Evolutionary conservation across 1,140 invertebrate genomes (phyloP).

Genomic region (Streblospio benedicti): DNA sequence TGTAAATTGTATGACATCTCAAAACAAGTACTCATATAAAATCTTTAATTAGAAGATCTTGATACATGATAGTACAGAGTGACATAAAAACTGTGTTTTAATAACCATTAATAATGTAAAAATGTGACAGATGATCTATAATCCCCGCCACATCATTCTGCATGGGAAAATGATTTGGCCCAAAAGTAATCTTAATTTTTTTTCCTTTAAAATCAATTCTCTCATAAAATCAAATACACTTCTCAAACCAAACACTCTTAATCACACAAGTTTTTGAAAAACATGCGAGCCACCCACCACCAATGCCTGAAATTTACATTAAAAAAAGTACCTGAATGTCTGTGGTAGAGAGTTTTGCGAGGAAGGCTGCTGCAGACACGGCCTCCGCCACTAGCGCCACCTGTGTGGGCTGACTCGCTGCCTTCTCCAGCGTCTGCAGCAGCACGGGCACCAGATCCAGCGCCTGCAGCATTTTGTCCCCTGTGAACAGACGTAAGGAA

Average conservation of each 20-base stretch:
- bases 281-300: too few relatives aligned
- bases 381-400: slow-evolving; percentile 65
- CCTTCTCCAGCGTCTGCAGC: slow-evolving; percentile 62
- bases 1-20: too few relatives aligned
- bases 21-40: too few relatives aligned
- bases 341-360: slow-evolving; percentile 57
- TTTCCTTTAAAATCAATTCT: too few relatives aligned
- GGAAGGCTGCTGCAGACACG: slow-evolving; percentile 62
- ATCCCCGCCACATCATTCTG: neutral
- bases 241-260: too few relatives aligned
- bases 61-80: too few relatives aligned
- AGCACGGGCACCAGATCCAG: slow-evolving; percentile 54
- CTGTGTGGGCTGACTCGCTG: slow-evolving; percentile 56
- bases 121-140: neutral
- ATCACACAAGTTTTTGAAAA: too few relatives aligned
- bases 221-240: too few relatives aligned
- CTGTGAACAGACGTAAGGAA: slow-evolving; percentile 26
- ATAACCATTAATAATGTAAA: neutral
- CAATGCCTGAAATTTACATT: too few relatives aligned
- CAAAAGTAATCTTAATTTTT: too few relatives aligned
- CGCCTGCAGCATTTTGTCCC: slow-evolving; percentile 50
- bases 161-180: neutral
- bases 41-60: too few relatives aligned
- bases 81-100: too few relatives aligned
- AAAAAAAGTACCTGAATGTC: slow-evolving; percentile 45